A percentile compares a stretch with the other conserved stretches of the same genome.
These are phyloP conservation scores for Actinopyga echinites DNA, from an alignment of 53 echinoderm and acorn worm species.

Conservation along the genomic window DNA sequence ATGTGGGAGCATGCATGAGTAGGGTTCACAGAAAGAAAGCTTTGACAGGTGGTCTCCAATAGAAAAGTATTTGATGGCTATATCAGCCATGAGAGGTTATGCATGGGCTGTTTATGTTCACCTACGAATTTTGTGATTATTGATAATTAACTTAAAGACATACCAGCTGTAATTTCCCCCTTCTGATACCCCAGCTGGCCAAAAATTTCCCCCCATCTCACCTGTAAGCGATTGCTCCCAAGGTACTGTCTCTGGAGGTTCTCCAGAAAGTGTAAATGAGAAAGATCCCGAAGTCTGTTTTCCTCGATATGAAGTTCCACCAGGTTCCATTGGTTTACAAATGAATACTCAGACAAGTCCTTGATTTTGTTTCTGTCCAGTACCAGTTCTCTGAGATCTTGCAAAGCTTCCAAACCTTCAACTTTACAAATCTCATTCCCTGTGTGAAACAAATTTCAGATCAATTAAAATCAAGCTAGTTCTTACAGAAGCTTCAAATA, in stretches of 20 bases:
- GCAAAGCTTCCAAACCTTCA: slow-evolving; percentile 88
- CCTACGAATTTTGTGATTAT: too few species aligned
- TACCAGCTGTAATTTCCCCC: neutral
- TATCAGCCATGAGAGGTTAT: too few species aligned
- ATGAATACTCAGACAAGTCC: slow-evolving; percentile 76
- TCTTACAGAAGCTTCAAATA: too few species aligned
- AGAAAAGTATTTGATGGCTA: too few species aligned
- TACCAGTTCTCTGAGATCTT: slow-evolving; percentile 95
- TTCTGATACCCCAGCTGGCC: neutral
- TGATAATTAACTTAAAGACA: too few species aligned
- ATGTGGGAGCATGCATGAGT: too few species aligned
- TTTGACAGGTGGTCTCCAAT: too few species aligned
- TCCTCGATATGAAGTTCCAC: slow-evolving; percentile 99
- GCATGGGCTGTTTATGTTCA: too few species aligned
- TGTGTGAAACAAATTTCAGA: neutral
- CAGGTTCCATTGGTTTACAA: slow-evolving; percentile 97
- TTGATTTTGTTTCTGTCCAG: slow-evolving; percentile 98
- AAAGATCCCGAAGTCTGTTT: slow-evolving; percentile 85
- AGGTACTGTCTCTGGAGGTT: slow-evolving; percentile 96
- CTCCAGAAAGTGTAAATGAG: slow-evolving; percentile 85
- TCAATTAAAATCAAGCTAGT: too few species aligned
- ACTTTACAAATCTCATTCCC: slow-evolving; percentile 73
- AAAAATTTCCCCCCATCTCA: too few species aligned
- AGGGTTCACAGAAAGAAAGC: too few species aligned
- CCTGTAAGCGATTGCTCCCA: slow-evolving; percentile 95